phyloP scores from a whole-genome alignment of 2,888 invertebrate species.

The Microctonus brassicae region DNA sequence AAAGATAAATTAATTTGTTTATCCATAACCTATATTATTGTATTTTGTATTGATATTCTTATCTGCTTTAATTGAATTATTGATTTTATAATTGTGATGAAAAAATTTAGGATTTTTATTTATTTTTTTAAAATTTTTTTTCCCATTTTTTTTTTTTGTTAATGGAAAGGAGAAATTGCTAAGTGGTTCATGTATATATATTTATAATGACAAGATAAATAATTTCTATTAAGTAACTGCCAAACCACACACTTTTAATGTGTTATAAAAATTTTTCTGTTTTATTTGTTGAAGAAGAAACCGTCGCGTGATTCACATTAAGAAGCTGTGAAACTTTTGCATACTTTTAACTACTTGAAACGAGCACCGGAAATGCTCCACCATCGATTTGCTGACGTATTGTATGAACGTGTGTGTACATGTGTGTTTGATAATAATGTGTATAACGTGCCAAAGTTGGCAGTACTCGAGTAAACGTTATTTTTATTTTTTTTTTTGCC shows the following conservation, averaged over 20 bases:
- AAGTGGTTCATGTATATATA: neutral
- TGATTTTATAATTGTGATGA: no score
- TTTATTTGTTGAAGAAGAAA: neutral
- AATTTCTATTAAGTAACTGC: conserved; percentile 10
- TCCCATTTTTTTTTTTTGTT: no score
- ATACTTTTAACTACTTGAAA: conserved; percentile 21
- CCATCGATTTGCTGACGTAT: conserved; percentile 18
- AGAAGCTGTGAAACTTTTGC: conserved; percentile 8
- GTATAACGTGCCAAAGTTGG: conserved; percentile 26
- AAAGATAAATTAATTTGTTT: no score
- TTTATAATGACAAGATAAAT: neutral
- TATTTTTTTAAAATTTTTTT: no score
- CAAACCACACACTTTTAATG: conserved; percentile 17
- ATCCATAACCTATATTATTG: no score
- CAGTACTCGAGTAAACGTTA: neutral
- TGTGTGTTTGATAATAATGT: neutral
- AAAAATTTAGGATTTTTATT: no score
- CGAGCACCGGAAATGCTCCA: conserved; percentile 26
- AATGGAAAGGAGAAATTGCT: neutral
- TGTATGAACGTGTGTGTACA: neutral
- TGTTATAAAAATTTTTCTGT: conserved; percentile 2
- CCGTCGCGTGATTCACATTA: conserved; percentile 25
- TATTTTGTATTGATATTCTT: no score
- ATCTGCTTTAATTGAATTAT: no score
- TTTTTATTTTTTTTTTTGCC: no score